Base-by-base conservation (phyloP, 64 coral and sea anemone genomes). In the Acropora yongei region DNA sequence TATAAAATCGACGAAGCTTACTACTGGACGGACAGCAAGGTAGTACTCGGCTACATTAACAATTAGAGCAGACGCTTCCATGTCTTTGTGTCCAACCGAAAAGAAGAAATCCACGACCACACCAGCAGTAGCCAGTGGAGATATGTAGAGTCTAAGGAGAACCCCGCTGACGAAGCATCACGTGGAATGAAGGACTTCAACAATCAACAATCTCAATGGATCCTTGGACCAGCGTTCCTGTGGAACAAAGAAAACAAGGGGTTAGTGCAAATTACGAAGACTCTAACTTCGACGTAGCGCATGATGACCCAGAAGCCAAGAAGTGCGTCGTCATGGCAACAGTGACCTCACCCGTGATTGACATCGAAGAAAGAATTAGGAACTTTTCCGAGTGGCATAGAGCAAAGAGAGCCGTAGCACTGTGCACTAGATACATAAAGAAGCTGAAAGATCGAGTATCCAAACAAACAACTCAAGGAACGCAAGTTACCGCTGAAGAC, bases 21-120 rank as follows among this genome's bases (percentile, higher is more conserved):
- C 74, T 77, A 44, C 74, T 77, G 74, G 74, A 77, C 74, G 40
- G 74, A 77, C 30, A 77, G 74, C 40, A 77, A 44, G 30, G 47
- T 45, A 47, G 5, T 78, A 18, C 47, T 45, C 18, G 9, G 77
- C n/a, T 55, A 55, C 51, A 55, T 55, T 5, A 55, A 9, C 51
- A 55, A 30, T 30, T 30, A 30, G 30, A 30, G 30, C 30, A 45
- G 48, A 10, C 16, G 77, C 51, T 4, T 4, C 77, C 44, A 77
- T 30, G 30, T 30, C 30, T 30, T 30, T 30, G 30, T 30, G 30
- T 30, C 30, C 30, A 30, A 77, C 74, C 43, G 74, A 45, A 43
- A 45, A 1, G 1, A 77, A 77, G 43, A 77, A 3, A 77, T 78
- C 9, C 47, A 78, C 30, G 47, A 30, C 30, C 30, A 30, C 30